Evolutionary conservation across 1,140 invertebrate species (phyloP).

Genomic region (Antheraea pernyi): DNA sequence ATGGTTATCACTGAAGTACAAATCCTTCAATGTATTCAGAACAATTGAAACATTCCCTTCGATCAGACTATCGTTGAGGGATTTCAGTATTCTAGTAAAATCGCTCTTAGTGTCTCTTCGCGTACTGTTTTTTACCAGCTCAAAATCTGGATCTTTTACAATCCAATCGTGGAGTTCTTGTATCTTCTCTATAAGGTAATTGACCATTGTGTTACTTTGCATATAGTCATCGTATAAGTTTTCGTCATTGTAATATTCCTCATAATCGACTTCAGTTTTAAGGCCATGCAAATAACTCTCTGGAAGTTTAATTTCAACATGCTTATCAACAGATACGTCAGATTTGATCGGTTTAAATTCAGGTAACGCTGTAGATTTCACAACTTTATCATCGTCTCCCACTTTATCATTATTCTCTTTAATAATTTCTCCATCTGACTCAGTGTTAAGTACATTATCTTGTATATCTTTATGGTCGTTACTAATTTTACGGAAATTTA

Average conservation of each 20-base stretch:
- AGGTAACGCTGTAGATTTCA: slow-evolving; percentile 51
- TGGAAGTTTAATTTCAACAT: slow-evolving; percentile 35
- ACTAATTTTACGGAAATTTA: not conserved
- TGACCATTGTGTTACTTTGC: slow-evolving; percentile 67
- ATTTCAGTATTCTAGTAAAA: slow-evolving; percentile 55
- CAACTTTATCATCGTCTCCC: slow-evolving; percentile 15
- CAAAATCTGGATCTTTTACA: slow-evolving; percentile 56
- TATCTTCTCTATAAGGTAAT: slow-evolving; percentile 72
- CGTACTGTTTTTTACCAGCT: slow-evolving; percentile 30
- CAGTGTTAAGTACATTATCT: not conserved
- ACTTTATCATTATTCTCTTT: not conserved
- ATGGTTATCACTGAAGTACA: slow-evolving; percentile 71
- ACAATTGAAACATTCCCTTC: slow-evolving; percentile 72
- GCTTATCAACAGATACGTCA: slow-evolving; percentile 36
- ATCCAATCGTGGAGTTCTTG: slow-evolving; percentile 79
- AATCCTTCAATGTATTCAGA: slow-evolving; percentile 71
- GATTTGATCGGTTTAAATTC: slow-evolving; percentile 51
- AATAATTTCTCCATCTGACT: not conserved
- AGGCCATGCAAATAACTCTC: slow-evolving; percentile 37
- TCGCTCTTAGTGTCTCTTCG: slow-evolving; percentile 37
- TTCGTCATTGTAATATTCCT: slow-evolving; percentile 66
- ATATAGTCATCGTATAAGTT: slow-evolving; percentile 69
- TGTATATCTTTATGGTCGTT: not conserved
- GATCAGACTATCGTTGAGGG: slow-evolving; percentile 72
- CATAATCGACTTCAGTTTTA: slow-evolving; percentile 37